These are phyloP conservation scores for Lepus townsendii DNA, from an alignment of 2,797 vertebrate genomes.

Conservation along the genomic window DNA sequence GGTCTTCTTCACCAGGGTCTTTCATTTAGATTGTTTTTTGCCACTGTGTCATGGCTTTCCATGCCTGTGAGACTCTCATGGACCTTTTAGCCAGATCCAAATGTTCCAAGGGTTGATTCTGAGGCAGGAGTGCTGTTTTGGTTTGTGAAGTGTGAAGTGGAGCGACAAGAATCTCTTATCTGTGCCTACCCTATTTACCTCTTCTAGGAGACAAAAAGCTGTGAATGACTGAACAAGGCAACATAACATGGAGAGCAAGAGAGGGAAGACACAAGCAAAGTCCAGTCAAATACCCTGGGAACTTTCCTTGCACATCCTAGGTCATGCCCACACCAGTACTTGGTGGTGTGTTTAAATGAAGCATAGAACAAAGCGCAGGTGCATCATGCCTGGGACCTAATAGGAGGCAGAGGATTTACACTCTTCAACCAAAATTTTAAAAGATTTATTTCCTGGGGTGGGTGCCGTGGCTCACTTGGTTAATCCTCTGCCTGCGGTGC, in stretches of 20 bases:
- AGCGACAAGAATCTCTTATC: neutral
- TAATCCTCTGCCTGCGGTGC: too few species aligned
- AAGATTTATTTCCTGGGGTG: too few species aligned
- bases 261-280: neutral
- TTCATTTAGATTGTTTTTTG: too few species aligned
- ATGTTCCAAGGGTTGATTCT: too few species aligned
- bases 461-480: too few species aligned
- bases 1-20: too few species aligned
- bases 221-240: neutral
- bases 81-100: too few species aligned
- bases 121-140: too few species aligned
- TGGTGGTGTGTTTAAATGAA: neutral
- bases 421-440: neutral
- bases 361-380: neutral
- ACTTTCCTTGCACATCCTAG: neutral
- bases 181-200: neutral
- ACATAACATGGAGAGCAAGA: accelerated
- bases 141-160: too few species aligned
- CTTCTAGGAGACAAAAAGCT: neutral
- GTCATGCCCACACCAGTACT: neutral
- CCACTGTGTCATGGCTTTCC: too few species aligned
- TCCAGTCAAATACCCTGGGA: neutral
- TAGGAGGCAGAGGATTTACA: neutral
- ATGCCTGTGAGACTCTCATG: too few species aligned
- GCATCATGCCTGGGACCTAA: neutral